These are phyloP conservation scores for Melozone crissalis DNA, from an alignment of 2,113 vertebrate genomes.

Conservation along the genomic window DNA sequence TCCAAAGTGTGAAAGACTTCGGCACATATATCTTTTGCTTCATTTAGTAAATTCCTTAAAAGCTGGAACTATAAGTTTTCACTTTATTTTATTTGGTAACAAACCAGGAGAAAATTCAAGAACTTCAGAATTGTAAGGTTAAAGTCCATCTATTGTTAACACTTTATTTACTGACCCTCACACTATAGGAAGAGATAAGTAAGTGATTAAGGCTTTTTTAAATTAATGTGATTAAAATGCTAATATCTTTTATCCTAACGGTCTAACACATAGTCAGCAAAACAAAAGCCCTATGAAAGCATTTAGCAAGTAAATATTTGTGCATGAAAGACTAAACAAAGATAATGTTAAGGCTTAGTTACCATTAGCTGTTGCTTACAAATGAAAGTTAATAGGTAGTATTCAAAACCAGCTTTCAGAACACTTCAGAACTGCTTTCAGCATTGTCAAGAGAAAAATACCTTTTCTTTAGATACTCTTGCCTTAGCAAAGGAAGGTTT, in stretches of 20 bases:
- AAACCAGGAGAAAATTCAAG: slow-evolving; percentile 60
- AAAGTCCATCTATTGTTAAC: slow-evolving; percentile 68
- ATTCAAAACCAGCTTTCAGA: background rate
- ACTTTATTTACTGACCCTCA: slow-evolving; percentile 61
- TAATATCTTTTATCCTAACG: slow-evolving; percentile 64
- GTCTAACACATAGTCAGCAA: slow-evolving; percentile 54
- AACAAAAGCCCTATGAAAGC: slow-evolving; percentile 61
- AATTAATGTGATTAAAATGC: slow-evolving; percentile 66
- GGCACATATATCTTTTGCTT: background rate
- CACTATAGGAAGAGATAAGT: slow-evolving; percentile 68
- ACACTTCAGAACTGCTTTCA: background rate
- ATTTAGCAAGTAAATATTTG: slow-evolving; percentile 67
- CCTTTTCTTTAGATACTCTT: background rate
- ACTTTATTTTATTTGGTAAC: slow-evolving; percentile 54
- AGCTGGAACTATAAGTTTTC: background rate
- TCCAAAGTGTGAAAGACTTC: background rate
- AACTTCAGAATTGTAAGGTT: slow-evolving; percentile 51
- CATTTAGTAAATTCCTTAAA: background rate
- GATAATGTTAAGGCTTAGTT: background rate
- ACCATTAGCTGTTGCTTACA: background rate
- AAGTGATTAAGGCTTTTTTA: slow-evolving; percentile 60
- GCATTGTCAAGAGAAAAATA: background rate
- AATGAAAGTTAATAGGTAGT: background rate
- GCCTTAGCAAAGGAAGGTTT: background rate
- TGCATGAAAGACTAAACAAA: slow-evolving; percentile 9